phyloP scores from a whole-genome alignment of 2,113 vertebrate genomes.

The Columba janthina region DNA sequence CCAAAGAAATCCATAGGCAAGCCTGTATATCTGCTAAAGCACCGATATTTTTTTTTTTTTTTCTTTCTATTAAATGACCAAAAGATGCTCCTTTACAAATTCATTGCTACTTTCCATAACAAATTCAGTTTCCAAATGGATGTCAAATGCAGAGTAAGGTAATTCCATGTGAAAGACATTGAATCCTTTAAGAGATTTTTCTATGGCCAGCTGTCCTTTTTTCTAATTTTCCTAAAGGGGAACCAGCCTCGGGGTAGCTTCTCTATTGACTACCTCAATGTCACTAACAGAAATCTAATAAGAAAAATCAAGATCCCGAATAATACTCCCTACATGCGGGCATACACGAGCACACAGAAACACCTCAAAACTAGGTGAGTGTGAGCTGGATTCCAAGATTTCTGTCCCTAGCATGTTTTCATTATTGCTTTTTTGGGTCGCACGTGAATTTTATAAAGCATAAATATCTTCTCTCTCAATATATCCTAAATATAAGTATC shows the following conservation, averaged over 20 bases:
- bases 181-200: not conserved
- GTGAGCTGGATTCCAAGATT: not conserved
- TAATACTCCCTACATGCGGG: too few relatives aligned
- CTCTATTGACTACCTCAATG: not conserved
- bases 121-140: not conserved
- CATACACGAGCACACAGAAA: accelerated
- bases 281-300: not conserved
- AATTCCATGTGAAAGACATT: not conserved
- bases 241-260: not conserved
- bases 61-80: not conserved
- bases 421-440: not conserved
- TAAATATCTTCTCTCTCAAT: not conserved
- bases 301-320: not conserved
- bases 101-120: not conserved
- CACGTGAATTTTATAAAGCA: not conserved
- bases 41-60: not conserved
- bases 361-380: not conserved
- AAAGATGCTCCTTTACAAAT: not conserved
- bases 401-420: not conserved
- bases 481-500: not conserved
- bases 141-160: not conserved
- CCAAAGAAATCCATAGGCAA: not conserved
- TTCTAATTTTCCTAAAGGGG: not conserved
- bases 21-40: not conserved
- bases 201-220: not conserved